Percentiles rank a stretch among this genome's conserved stretches.
phyloP scores from a whole-genome alignment of 2,113 vertebrate species.

The Tetrao urogallus region DNA sequence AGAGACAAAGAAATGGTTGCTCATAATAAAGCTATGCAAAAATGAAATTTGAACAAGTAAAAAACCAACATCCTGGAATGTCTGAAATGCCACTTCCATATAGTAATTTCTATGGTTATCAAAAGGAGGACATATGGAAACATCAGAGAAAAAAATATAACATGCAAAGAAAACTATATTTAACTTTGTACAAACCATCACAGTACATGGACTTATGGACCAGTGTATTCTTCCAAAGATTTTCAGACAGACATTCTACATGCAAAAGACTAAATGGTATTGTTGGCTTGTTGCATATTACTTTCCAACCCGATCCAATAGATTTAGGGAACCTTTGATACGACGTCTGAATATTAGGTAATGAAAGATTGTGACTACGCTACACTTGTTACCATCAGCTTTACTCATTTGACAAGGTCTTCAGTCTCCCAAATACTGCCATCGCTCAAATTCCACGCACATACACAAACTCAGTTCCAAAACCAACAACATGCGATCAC shows the following conservation, averaged over 20 bases:
- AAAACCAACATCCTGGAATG: not conserved
- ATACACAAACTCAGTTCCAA: not conserved
- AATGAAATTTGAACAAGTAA: not conserved
- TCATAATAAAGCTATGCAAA: not conserved
- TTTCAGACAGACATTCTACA: not conserved
- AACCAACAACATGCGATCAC: not conserved
- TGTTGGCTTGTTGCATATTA: not conserved
- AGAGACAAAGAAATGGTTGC: not conserved
- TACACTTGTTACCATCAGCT: too few species aligned
- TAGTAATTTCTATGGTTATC: not conserved
- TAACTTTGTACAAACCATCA: too few species aligned
- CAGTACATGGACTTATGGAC: too few species aligned
- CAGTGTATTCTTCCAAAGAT: not conserved
- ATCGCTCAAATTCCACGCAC: not conserved
- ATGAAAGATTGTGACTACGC: not conserved
- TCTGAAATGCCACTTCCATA: not conserved
- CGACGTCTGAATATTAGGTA: not conserved
- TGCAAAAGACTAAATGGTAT: not conserved
- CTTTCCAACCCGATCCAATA: not conserved
- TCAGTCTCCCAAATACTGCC: not conserved
- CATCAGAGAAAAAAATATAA: not conserved
- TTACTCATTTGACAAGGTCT: too few species aligned
- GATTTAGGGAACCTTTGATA: not conserved
- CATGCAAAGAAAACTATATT: not conserved
- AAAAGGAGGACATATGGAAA: not conserved